These are phyloP conservation scores for Pycnonotus jocosus DNA, from an alignment of 2,113 vertebrate genomes.

Conservation along the genomic window DNA sequence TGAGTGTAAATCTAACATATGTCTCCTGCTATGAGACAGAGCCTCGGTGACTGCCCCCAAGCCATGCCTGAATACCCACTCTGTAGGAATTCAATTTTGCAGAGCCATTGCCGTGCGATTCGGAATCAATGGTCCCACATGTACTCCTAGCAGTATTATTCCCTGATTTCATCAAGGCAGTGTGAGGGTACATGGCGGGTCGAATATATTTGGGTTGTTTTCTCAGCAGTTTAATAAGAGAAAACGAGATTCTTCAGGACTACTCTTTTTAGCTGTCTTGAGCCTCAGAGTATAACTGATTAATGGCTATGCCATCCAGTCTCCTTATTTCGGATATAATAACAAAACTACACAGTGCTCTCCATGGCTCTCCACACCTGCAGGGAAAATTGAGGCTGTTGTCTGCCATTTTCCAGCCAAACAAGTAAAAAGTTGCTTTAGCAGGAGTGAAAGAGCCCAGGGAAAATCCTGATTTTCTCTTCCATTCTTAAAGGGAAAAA, in stretches of 20 bases:
- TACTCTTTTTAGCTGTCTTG: background rate
- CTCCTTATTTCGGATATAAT: background rate
- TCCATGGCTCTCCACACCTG: background rate
- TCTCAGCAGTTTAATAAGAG: background rate
- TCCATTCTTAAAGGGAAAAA: background rate
- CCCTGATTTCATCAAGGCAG: background rate
- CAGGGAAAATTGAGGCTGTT: background rate
- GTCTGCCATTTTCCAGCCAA: background rate
- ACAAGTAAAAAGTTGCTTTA: background rate
- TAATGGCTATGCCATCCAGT: background rate
- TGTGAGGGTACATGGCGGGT: background rate
- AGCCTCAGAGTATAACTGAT: background rate
- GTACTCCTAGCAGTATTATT: background rate
- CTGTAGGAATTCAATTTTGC: slow-evolving; percentile 19
- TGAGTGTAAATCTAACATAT: slow-evolving; percentile 4
- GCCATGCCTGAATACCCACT: background rate
- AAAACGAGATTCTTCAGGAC: background rate
- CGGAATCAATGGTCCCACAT: background rate
- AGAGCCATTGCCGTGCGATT: background rate
- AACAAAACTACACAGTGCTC: background rate
- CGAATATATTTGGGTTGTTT: background rate
- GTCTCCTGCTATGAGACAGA: background rate
- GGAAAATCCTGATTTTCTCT: background rate
- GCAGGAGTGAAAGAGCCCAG: background rate
- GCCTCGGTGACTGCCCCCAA: background rate